These are phyloP conservation scores for Papilio polyxenes DNA, from an alignment of 1,140 invertebrate species.

Conservation along the genomic window DNA sequence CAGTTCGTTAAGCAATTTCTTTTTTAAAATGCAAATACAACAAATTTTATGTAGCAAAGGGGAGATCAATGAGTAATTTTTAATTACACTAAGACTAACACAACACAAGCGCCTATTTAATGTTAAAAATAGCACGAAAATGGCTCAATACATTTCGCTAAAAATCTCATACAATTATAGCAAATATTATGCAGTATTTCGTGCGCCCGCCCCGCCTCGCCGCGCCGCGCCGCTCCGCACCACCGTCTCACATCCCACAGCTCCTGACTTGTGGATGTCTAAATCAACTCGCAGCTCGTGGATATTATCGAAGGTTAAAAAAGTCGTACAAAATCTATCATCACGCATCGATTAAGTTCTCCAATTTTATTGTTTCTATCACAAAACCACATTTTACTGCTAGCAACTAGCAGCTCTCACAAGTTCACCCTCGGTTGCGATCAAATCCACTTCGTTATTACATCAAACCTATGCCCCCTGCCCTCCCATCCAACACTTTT, in stretches of 20 bases:
- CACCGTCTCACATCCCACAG: background rate
- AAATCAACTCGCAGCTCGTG: conserved; percentile 40
- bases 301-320: conserved; percentile 55
- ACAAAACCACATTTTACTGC: conserved; percentile 79
- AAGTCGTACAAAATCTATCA: conserved; percentile 73
- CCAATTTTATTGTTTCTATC: conserved; percentile 79
- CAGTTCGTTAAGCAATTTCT: background rate
- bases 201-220: conserved; percentile 60
- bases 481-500: conserved; percentile 54
- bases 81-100: conserved; percentile 72
- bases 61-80: conserved; percentile 52
- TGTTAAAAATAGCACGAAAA: conserved; percentile 77
- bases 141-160: conserved; percentile 71
- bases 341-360: conserved; percentile 66
- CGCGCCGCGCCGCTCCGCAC: conserved; percentile 16
- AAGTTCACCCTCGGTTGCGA: conserved; percentile 58
- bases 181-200: conserved; percentile 62
- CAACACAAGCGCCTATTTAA: conserved; percentile 76
- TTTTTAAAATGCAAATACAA: background rate
- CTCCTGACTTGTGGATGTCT: background rate
- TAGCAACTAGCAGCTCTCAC: conserved; percentile 77
- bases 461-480: conserved; percentile 53
- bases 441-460: conserved; percentile 63
- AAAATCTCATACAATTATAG: conserved; percentile 68
- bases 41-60: conserved; percentile 47